phyloP scores from a whole-genome alignment of 1,140 invertebrate species.

The Metopolophium dirhodum region DNA sequence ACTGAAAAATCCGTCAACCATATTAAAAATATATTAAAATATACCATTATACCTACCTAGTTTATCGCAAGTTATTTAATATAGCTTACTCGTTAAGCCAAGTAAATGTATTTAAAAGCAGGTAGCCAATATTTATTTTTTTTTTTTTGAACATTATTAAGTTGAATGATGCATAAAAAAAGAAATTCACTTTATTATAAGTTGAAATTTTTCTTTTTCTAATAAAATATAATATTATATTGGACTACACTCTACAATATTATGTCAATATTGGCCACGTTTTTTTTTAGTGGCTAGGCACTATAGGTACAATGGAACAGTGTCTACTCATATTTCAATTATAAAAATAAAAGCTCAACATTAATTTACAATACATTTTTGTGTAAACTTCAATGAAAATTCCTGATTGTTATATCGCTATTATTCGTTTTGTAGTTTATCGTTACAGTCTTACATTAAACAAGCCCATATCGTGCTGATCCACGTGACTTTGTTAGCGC shows the following conservation, averaged over 20 bases:
- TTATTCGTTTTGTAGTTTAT: too few species aligned
- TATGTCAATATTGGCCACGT: background rate
- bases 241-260: background rate
- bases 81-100: background rate
- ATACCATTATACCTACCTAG: background rate
- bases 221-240: background rate
- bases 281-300: background rate
- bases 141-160: background rate
- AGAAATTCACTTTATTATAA: background rate
- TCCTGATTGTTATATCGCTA: too few species aligned
- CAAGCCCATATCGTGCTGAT: background rate
- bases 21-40: slow-evolving; percentile 7
- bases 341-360: background rate
- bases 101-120: background rate
- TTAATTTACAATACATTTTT: too few species aligned
- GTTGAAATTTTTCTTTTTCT: background rate
- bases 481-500: background rate
- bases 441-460: background rate
- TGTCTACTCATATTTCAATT: background rate
- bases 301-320: background rate
- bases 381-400: background rate
- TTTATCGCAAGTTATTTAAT: background rate
- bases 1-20: background rate
- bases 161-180: background rate
- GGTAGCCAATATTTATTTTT: background rate